Conservation (phyloP, 2,113 vertebrate species). For the Antechinus flavipes region DNA sequence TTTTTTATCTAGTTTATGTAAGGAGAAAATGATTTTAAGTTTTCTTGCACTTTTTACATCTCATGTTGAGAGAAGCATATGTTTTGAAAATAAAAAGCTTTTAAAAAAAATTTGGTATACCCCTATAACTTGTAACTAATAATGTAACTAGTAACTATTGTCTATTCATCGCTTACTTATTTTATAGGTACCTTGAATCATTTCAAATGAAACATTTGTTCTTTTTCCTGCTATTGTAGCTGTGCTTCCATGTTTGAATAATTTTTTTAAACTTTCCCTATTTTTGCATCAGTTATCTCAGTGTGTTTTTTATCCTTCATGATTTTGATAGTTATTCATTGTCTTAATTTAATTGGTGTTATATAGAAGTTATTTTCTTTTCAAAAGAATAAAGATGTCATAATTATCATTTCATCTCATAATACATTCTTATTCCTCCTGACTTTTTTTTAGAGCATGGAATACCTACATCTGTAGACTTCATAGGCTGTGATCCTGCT, state of each 20-base stretch:
- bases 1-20: slow-evolving; percentile 12
- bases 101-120: too few species aligned
- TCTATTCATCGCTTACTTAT: neutral
- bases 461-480: slow-evolving; percentile 95
- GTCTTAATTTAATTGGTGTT: neutral
- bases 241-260: slow-evolving; percentile 68
- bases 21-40: neutral
- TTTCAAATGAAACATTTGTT: slow-evolving; percentile 38
- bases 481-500: slow-evolving; percentile 97
- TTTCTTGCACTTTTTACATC: neutral
- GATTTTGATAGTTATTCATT: neutral
- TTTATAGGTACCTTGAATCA: slow-evolving; percentile 15
- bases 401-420: neutral
- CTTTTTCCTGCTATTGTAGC: slow-evolving; percentile 15
- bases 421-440: slow-evolving; percentile 21
- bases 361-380: neutral
- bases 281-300: neutral
- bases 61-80: neutral
- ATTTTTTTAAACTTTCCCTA: neutral
- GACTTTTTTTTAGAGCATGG: slow-evolving; percentile 88
- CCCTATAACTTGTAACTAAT: too few species aligned
- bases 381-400: slow-evolving; percentile 18
- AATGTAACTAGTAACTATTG: neutral
- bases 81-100: too few species aligned
- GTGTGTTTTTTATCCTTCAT: neutral